A percentile compares a stretch with the other conserved stretches of the same genome.
These are phyloP conservation scores for Chrosomus eos DNA, from an alignment of 2,797 vertebrate genomes.

Conservation along the genomic window DNA sequence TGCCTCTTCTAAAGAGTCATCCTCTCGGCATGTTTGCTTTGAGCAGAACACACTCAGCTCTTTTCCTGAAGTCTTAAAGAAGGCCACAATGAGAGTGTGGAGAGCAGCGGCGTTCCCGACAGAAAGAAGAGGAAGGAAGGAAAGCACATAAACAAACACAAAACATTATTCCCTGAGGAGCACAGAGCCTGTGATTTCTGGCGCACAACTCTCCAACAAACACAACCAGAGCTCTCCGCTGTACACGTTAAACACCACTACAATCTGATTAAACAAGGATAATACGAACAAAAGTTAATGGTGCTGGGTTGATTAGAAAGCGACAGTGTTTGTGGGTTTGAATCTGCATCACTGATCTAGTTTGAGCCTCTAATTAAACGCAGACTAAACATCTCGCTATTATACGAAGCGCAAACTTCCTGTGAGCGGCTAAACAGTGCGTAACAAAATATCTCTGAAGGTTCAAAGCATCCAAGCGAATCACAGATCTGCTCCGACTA, in stretches of 20 bases:
- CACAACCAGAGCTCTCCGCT: neutral
- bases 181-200: neutral
- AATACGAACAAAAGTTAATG: neutral
- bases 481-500: neutral
- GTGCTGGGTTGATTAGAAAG: neutral
- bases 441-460: neutral
- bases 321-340: neutral
- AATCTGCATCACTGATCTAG: neutral
- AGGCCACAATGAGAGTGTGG: conserved; percentile 17
- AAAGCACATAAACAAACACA: conserved; percentile 43
- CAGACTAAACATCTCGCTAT: conserved; percentile 16
- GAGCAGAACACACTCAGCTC: neutral
- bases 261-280: neutral
- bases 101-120: neutral
- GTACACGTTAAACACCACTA: neutral
- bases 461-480: conserved; percentile 14
- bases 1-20: neutral
- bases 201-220: neutral
- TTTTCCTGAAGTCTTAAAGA: conserved; percentile 39
- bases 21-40: neutral
- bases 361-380: conserved; percentile 13
- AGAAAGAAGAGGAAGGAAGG: conserved; percentile 35
- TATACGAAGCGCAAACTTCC: neutral
- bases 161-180: conserved; percentile 23
- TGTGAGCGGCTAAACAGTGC: neutral